Evolutionary conservation across 1,140 invertebrate genomes (phyloP).

Genomic region (Neotoxoptera formosana): DNA sequence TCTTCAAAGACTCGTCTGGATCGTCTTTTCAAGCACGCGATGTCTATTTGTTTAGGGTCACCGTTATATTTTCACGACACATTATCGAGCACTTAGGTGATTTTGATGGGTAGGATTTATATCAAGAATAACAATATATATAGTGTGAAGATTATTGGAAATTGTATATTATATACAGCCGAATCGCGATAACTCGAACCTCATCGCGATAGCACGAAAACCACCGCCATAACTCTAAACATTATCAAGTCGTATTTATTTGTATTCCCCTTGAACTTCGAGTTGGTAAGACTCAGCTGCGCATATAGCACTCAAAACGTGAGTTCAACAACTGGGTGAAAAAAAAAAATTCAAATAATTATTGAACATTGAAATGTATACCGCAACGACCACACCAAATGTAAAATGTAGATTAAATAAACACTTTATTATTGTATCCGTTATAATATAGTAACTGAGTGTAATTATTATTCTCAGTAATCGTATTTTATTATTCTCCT

Average conservation of each 20-base stretch:
- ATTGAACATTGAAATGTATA: not conserved
- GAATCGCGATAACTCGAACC: not conserved
- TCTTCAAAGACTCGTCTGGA: not conserved
- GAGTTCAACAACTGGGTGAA: not conserved
- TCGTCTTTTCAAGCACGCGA: not conserved
- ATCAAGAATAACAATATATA: constrained; percentile 8
- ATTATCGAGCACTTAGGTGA: not conserved
- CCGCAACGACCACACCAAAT: not conserved
- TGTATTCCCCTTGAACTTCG: not conserved
- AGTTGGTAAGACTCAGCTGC: not conserved
- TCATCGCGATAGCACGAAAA: too few relatives aligned
- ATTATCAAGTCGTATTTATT: not conserved
- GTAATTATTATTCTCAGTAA: not conserved
- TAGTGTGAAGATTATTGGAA: not conserved
- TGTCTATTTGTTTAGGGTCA: not conserved
- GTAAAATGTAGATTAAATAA: not conserved
- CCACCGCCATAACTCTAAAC: not conserved
- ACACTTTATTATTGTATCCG: not conserved
- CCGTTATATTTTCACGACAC: not conserved
- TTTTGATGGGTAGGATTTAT: not conserved
- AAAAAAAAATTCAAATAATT: not conserved
- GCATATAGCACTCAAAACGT: not conserved
- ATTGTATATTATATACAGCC: not conserved
- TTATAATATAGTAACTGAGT: not conserved
- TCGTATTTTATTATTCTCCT: not conserved